Conservation (phyloP, 2,797 vertebrate species). For the Lophotriccus pileatus region DNA sequence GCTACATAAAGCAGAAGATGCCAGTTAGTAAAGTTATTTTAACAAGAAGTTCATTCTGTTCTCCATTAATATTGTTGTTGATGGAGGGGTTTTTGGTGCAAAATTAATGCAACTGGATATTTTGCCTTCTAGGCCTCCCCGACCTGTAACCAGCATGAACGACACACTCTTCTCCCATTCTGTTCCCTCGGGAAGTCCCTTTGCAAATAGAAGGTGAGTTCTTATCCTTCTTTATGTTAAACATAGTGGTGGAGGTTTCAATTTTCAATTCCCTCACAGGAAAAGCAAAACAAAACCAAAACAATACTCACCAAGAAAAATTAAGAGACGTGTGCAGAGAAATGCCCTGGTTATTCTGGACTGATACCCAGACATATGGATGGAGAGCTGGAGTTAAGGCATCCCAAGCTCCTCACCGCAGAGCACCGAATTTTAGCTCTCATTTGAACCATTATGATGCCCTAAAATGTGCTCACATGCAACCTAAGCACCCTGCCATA, state of each 20-base stretch:
- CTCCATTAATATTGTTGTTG: background rate
- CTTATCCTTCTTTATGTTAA: background rate
- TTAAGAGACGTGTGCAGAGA: background rate
- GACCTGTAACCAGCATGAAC: slow-evolving; percentile 93
- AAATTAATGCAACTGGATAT: background rate
- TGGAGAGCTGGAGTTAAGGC: background rate
- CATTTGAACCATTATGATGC: background rate
- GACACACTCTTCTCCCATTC: slow-evolving; percentile 94
- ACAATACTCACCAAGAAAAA: background rate
- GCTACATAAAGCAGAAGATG: background rate
- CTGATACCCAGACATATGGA: background rate
- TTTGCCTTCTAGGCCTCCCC: slow-evolving; percentile 85
- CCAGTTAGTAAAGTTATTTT: background rate
- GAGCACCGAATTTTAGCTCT: background rate
- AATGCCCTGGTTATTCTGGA: background rate
- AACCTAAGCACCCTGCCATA: background rate
- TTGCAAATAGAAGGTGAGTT: slow-evolving; percentile 96
- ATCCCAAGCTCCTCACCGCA: background rate
- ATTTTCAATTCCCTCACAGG: background rate
- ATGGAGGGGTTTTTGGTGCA: background rate
- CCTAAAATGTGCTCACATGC: background rate
- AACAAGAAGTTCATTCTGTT: background rate
- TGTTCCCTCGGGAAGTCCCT: slow-evolving; percentile 97
- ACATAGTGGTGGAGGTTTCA: background rate
- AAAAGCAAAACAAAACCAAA: background rate